A percentile compares a stretch with the other conserved stretches of the same genome.
Conservation (phyloP, 1,140 invertebrate genomes). For the Drosophila repleta region DNA sequence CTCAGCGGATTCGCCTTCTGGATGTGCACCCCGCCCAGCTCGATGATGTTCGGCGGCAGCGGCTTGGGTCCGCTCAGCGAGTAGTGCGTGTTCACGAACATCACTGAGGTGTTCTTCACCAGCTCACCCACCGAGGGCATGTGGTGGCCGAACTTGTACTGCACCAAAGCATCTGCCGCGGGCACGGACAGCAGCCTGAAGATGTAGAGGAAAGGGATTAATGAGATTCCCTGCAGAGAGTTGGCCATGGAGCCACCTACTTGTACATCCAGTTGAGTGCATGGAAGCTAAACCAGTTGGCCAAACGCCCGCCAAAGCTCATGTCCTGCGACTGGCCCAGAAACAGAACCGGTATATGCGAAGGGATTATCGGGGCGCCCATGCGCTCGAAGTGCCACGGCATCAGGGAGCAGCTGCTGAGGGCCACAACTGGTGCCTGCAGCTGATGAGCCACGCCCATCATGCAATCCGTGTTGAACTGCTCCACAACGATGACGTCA, state of each 20-base stretch:
- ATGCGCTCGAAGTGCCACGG: slow-evolving; percentile 86
- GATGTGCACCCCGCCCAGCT: slow-evolving; percentile 89
- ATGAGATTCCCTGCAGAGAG: not conserved
- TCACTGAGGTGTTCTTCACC: slow-evolving; percentile 86
- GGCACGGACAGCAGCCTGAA: slow-evolving; percentile 55
- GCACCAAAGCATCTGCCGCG: slow-evolving; percentile 64
- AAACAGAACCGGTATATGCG: slow-evolving; percentile 86
- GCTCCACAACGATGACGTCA: slow-evolving; percentile 88
- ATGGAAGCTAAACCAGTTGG: slow-evolving; percentile 83
- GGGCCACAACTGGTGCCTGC: slow-evolving; percentile 86
- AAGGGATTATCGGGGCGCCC: slow-evolving; percentile 86
- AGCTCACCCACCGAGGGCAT: slow-evolving; percentile 86
- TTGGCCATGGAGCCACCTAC: slow-evolving; percentile 26
- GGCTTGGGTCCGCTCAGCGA: slow-evolving; percentile 86
- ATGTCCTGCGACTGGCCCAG: slow-evolving; percentile 85
- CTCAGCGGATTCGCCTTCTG: slow-evolving; percentile 85
- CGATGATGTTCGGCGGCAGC: slow-evolving; percentile 86
- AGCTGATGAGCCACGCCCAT: slow-evolving; percentile 87
- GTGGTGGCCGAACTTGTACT: slow-evolving; percentile 84
- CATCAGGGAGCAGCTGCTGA: slow-evolving; percentile 86
- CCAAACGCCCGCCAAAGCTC: slow-evolving; percentile 84
- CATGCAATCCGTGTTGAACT: slow-evolving; percentile 89
- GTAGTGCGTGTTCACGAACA: slow-evolving; percentile 88
- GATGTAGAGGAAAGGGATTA: not conserved
- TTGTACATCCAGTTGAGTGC: slow-evolving; percentile 71